These are phyloP conservation scores for Polydrusus pterygomalis DNA, from an alignment of 2,888 invertebrate genomes.

Conservation along the genomic window DNA sequence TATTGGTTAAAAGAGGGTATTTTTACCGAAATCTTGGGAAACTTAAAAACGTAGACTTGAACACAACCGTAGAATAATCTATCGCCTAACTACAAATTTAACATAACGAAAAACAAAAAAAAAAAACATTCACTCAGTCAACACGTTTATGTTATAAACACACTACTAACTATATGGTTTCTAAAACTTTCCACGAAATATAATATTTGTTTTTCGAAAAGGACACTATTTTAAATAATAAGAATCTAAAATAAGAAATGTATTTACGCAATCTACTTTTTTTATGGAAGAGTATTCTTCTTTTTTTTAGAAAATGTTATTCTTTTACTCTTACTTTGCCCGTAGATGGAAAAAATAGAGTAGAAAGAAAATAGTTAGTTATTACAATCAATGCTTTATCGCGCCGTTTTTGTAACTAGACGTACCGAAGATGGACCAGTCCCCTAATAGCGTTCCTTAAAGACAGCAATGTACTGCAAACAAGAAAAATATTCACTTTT, in stretches of 20 bases:
- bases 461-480: no score
- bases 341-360: neutral
- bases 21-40: constrained; percentile 38
- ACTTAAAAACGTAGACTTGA: constrained; percentile 36
- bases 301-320: neutral
- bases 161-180: constrained; percentile 29
- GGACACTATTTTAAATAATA: constrained; percentile 20
- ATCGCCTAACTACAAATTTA: constrained; percentile 41
- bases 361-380: no score
- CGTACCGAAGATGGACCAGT: no score
- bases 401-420: no score
- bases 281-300: constrained; percentile 19
- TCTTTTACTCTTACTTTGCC: constrained; percentile 5
- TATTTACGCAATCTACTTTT: constrained; percentile 19
- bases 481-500: no score
- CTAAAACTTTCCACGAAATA: constrained; percentile 21
- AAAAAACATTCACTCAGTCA: constrained; percentile 36
- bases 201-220: constrained; percentile 22
- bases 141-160: constrained; percentile 26
- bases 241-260: constrained; percentile 19
- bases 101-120: constrained; percentile 29
- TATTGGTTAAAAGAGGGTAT: constrained; percentile 25
- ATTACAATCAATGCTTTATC: no score
- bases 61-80: constrained; percentile 48
- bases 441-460: no score